Evolutionary conservation across 2,113 vertebrate genomes (phyloP), one percentile per base, ranked within the genome.

Genomic region (Monopterus albus): DNA sequence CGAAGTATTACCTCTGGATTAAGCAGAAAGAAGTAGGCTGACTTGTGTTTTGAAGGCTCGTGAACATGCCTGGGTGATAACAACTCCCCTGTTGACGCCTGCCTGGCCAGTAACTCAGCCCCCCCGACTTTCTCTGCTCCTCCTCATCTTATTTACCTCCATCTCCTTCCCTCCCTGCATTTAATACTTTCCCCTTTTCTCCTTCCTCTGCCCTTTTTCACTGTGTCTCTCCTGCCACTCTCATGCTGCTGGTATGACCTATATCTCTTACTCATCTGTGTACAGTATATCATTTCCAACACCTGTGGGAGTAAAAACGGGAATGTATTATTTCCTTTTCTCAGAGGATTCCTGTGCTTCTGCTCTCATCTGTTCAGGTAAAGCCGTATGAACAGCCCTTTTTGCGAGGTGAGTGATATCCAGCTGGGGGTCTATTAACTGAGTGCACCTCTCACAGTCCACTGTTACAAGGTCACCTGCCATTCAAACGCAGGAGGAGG

Each of bases 401-500:
- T 75, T 72, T 65, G 46, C 6, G 13, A 65, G 74, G 39, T 42
- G 12, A 64, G 61, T 61, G 59, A 82, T 77, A 83, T 81, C 61
- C 62, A 65, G 73, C 52, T 63, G 43, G 59, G 69, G 67, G 75
- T 88, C 74, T 78, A 88, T 91, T 91, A 91, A 79, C 70, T n/a
- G 20, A 66, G 50, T 6, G 20, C 35, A 39, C 75, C 20, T 75
- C 59, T 75, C 23, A 46, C 55, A 20, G 53, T 56, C 59, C 78
- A 45, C 52, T 39, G 35, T 62, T n/a, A 85, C 91, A 89, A 92
- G 91, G 91, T 91, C 79, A 72, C 51, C 75, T 26, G 76, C 75
- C 81, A 84, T 72, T 91, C 86, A 87, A 71, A 85, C 25, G 59
- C 20, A 63, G 39, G 43, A 55, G 63, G 58, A 46, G 56, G 42